A percentile compares a stretch with the other conserved stretches of the same genome.
Conservation (phyloP, 2,888 invertebrate species). For the Acleris sparsana region DNA sequence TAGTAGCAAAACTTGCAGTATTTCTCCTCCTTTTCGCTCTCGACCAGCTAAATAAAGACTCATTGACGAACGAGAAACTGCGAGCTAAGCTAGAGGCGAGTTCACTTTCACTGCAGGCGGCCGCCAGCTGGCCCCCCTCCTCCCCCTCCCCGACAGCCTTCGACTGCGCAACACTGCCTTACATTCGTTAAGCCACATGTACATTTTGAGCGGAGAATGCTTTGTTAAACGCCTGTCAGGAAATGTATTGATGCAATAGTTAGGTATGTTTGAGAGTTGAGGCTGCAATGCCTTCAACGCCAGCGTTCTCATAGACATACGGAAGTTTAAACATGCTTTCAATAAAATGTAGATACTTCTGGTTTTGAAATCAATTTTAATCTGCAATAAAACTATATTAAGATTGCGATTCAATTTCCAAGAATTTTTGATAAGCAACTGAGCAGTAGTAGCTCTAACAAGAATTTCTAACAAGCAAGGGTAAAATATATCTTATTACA, state of each 20-base stretch:
- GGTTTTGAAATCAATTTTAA: no score
- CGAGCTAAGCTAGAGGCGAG: constrained; percentile 54
- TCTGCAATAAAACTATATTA: no score
- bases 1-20: neutral
- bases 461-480: no score
- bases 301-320: neutral
- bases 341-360: no score
- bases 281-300: neutral
- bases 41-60: neutral
- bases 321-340: neutral
- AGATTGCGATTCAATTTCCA: no score
- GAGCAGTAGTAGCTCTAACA: no score
- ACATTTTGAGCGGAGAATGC: constrained; percentile 29
- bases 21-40: neutral
- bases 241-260: constrained; percentile 35
- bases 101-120: constrained; percentile 81
- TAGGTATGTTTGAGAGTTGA: constrained; percentile 12
- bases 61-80: constrained; percentile 36
- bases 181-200: constrained; percentile 53
- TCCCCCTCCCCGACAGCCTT: constrained; percentile 46
- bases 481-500: no score
- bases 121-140: constrained; percentile 70
- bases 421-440: no score
- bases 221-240: constrained; percentile 35
- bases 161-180: constrained; percentile 72